Evolutionary conservation across 2,113 vertebrate genomes (phyloP).

Genomic region (Microtus ochrogaster): DNA sequence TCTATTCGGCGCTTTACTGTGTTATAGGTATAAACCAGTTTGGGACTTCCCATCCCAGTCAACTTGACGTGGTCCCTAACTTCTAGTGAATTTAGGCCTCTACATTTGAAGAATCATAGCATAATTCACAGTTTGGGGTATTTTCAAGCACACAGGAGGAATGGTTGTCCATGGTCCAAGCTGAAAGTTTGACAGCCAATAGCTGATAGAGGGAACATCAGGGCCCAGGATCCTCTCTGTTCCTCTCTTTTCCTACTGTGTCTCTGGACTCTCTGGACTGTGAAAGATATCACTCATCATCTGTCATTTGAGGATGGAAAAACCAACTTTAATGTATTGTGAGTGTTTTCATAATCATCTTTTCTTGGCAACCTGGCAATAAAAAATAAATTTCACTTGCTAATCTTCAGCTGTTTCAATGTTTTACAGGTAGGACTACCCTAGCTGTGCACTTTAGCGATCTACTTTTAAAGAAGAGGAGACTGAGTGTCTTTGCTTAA

Average conservation of each 20-base stretch:
- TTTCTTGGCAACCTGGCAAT: neutral
- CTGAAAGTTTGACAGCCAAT: neutral
- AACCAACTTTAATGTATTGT: neutral
- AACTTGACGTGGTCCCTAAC: neutral
- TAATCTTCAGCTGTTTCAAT: neutral
- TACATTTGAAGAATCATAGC: neutral
- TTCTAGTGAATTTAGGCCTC: neutral
- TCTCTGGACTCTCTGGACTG: neutral
- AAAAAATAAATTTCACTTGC: neutral
- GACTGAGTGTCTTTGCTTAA: neutral
- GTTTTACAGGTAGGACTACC: neutral
- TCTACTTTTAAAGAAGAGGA: neutral
- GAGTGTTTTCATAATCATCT: neutral
- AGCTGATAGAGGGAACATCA: no score
- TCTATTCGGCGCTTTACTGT: neutral
- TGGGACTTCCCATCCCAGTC: neutral
- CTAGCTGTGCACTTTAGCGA: slow-evolving; percentile 1
- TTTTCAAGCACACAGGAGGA: neutral
- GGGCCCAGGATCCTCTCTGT: fast-evolving
- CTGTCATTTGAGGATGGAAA: neutral
- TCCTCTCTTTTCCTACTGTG: neutral
- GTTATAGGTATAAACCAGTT: neutral
- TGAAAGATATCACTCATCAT: fast-evolving
- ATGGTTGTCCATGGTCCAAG: neutral
- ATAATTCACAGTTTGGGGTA: neutral